Evolutionary conservation across 1,140 invertebrate genomes (phyloP).

Genomic region (Diploscapter pachys): DNA sequence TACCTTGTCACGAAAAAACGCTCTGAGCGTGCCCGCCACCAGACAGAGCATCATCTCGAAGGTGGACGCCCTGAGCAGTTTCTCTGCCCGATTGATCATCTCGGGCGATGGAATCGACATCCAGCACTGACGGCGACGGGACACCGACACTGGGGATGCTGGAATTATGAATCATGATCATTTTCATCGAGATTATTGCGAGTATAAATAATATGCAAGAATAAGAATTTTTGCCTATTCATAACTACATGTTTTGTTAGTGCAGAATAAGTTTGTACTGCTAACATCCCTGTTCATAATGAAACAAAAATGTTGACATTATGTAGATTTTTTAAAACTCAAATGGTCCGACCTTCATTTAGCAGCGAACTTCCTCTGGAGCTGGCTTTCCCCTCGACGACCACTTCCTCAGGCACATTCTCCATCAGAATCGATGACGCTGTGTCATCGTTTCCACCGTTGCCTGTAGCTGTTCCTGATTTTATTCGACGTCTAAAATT

Average conservation of each 20-base stretch:
- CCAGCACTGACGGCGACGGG: conserved; percentile 3
- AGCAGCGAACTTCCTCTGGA: conserved; percentile 7
- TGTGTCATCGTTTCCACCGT: no score
- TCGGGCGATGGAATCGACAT: neutral
- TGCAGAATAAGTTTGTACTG: neutral
- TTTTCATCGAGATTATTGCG: no score
- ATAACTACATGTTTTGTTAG: neutral
- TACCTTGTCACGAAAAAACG: conserved; percentile 11
- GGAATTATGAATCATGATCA: no score
- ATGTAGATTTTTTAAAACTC: neutral
- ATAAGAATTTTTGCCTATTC: neutral
- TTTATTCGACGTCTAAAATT: no score
- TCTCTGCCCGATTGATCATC: conserved; percentile 12
- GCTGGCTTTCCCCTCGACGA: conserved; percentile 4
- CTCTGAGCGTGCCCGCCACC: conserved; percentile 11
- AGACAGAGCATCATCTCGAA: conserved; percentile 15
- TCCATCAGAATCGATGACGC: neutral
- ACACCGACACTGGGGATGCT: no score
- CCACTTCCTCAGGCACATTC: conserved; percentile 2
- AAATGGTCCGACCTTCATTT: neutral
- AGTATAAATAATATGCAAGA: no score
- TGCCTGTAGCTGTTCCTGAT: no score
- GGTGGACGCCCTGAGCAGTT: conserved; percentile 6
- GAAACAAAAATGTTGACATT: neutral
- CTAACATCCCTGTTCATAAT: neutral